Evolutionary conservation across 2,113 vertebrate species (phyloP).

Genomic region (Ciconia maguari): DNA sequence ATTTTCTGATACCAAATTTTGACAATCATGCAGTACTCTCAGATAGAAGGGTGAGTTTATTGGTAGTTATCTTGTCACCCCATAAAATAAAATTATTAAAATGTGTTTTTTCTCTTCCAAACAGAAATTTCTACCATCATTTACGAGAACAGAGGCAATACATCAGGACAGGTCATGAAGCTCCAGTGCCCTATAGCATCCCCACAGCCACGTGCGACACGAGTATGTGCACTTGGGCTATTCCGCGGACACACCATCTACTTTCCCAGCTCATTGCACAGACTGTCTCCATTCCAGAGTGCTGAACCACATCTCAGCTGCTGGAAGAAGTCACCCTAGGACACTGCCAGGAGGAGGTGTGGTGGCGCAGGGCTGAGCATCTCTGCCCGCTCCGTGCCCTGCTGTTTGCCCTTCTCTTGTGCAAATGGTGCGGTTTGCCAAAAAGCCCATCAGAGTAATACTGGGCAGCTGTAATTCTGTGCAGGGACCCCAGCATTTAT

Average conservation of each 20-base stretch:
- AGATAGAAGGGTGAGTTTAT: background rate
- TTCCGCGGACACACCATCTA: fast-evolving
- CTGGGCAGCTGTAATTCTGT: background rate
- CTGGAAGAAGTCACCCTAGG: background rate
- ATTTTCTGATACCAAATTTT: background rate
- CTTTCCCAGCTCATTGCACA: background rate
- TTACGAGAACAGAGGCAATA: background rate
- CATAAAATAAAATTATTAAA: background rate
- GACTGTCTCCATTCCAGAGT: background rate
- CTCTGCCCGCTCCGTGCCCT: background rate
- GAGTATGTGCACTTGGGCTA: background rate
- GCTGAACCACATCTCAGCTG: background rate
- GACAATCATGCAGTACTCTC: background rate
- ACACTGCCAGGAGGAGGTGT: background rate
- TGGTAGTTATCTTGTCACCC: background rate
- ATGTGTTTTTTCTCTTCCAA: background rate
- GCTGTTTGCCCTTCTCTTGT: background rate
- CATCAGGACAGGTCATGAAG: background rate
- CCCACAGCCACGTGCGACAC: background rate
- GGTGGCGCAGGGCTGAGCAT: background rate
- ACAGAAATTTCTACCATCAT: background rate
- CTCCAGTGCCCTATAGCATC: background rate
- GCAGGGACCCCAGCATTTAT: background rate
- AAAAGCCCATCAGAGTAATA: background rate
- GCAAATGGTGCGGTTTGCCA: background rate